A percentile compares a stretch with the other conserved stretches of the same genome.
Conservation (phyloP, 2,888 invertebrate species). For the Ypsolopha scabrella region DNA sequence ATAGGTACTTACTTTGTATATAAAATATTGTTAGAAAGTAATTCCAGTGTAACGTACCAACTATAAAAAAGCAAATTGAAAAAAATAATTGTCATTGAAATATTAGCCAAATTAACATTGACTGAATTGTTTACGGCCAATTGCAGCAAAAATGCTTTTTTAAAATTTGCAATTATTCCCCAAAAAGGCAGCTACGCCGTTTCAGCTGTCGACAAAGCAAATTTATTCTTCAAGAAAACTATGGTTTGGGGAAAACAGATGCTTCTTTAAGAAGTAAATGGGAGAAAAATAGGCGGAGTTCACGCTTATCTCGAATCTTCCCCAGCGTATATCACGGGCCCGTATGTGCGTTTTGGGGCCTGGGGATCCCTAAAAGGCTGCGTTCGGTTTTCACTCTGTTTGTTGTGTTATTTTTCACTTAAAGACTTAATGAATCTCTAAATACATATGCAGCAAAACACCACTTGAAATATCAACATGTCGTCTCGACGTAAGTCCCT, state of each 20-base stretch:
- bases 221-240: conserved; percentile 32
- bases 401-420: neutral
- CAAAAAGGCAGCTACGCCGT: too few species aligned
- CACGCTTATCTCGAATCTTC: conserved; percentile 39
- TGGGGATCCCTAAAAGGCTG: neutral
- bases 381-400: neutral
- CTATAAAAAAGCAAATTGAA: too few species aligned
- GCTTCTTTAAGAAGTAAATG: conserved; percentile 23
- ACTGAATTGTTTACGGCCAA: too few species aligned
- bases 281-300: conserved; percentile 51
- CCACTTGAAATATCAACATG: neutral
- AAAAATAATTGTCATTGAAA: too few species aligned
- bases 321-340: conserved; percentile 31
- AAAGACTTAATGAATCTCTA: neutral
- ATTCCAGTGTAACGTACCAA: too few species aligned
- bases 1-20: too few species aligned
- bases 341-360: neutral
- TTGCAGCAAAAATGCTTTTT: too few species aligned
- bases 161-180: too few species aligned
- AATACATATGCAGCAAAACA: too few species aligned
- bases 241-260: conserved; percentile 25
- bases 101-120: too few species aligned
- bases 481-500: neutral
- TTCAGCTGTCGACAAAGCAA: too few species aligned
- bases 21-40: too few species aligned